A percentile compares a stretch with the other conserved stretches of the same genome.
Evolutionary conservation across 2,113 vertebrate species (phyloP).

Genomic region (Chaetorhynchus papuensis): DNA sequence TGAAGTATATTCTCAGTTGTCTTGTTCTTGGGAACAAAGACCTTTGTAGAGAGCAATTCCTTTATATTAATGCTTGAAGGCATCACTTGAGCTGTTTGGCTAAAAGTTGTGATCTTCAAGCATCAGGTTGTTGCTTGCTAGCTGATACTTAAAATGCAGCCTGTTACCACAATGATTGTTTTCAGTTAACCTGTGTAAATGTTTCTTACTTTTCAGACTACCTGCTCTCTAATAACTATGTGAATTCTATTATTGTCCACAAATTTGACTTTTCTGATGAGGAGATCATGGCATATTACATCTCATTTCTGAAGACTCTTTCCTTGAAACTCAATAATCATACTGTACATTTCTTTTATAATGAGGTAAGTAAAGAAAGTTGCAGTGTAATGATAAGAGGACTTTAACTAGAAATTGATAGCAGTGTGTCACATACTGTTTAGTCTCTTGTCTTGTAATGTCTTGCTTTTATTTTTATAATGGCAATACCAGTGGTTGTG

Average conservation of each 20-base stretch:
- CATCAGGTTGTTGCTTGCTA: neutral
- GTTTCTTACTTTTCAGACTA: constrained; percentile 79
- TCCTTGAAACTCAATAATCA: constrained; percentile 97
- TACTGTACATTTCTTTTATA: constrained; percentile 99
- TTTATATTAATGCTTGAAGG: neutral
- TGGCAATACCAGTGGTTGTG: neutral
- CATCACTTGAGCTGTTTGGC: neutral
- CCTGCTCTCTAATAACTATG: constrained; percentile 95
- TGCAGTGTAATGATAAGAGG: neutral
- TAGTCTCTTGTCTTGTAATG: neutral
- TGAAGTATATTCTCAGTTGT: neutral
- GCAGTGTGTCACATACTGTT: neutral
- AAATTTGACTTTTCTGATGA: constrained; percentile 99
- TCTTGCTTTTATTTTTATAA: neutral
- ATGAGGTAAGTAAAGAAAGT: constrained; percentile 84
- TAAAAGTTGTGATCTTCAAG: neutral
- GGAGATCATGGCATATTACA: constrained; percentile 99
- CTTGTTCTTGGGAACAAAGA: neutral
- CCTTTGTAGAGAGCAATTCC: neutral
- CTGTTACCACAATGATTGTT: neutral
- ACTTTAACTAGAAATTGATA: neutral
- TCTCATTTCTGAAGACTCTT: constrained; percentile 97
- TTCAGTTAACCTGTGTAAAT: neutral
- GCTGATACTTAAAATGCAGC: neutral
- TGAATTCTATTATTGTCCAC: constrained; percentile 98